phyloP scores from a whole-genome alignment of 1,140 invertebrate species.

The Drosophila nikananu region DNA sequence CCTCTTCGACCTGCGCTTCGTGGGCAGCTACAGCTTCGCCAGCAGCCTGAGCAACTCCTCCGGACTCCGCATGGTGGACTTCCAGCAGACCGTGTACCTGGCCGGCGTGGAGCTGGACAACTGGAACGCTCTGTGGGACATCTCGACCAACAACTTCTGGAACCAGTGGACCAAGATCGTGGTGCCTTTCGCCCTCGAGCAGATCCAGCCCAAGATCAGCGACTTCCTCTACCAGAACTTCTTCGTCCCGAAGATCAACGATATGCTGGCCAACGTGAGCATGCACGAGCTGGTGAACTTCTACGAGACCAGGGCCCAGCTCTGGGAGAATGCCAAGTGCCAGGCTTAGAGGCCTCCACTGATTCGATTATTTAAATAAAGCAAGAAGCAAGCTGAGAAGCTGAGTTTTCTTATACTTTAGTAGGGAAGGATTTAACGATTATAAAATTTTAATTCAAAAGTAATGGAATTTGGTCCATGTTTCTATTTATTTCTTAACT shows the following conservation, averaged over 20 bases:
- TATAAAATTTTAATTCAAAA: not conserved
- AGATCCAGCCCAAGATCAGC: slow-evolving; percentile 48
- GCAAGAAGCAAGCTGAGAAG: not conserved
- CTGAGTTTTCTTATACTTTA: not conserved
- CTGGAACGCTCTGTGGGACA: no score
- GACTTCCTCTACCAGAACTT: slow-evolving; percentile 32
- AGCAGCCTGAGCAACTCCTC: no score
- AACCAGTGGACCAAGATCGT: slow-evolving; percentile 31
- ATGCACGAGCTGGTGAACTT: slow-evolving; percentile 39
- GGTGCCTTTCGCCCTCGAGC: slow-evolving; percentile 13
- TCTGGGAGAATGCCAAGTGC: slow-evolving; percentile 25
- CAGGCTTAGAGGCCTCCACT: not conserved
- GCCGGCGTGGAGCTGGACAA: no score
- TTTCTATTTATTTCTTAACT: no score
- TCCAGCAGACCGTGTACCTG: no score
- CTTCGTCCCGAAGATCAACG: slow-evolving; percentile 42
- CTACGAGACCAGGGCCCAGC: slow-evolving; percentile 2
- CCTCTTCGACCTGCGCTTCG: no score
- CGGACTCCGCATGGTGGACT: no score
- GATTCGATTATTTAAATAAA: slow-evolving; percentile 1
- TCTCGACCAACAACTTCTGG: slow-evolving; percentile 55
- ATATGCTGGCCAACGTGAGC: slow-evolving; percentile 35
- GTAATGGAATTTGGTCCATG: not conserved
- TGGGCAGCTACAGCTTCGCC: no score
- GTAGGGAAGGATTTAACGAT: not conserved